phyloP scores from a whole-genome alignment of 2,888 invertebrate genomes.

The Linnaemya tessellans region DNA sequence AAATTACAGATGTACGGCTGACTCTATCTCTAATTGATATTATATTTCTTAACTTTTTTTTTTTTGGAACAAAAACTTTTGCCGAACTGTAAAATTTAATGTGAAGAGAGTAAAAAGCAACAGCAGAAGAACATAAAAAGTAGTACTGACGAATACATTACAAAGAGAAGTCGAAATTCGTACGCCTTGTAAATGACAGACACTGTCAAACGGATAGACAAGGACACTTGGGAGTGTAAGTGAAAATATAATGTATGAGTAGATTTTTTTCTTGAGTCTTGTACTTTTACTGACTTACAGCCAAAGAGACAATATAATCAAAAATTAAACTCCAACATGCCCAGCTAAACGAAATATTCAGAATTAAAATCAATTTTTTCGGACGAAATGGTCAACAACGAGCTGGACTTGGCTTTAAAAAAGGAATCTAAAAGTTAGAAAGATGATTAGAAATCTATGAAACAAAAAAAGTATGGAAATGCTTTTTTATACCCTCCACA shows the following conservation, averaged over 20 bases:
- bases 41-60: neutral
- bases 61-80: neutral
- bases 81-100: neutral
- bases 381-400: too few relatives aligned
- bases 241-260: constrained; percentile 32
- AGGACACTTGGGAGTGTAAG: constrained; percentile 63
- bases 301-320: neutral
- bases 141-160: constrained; percentile 22
- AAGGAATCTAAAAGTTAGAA: too few relatives aligned
- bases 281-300: constrained; percentile 41
- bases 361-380: too few relatives aligned
- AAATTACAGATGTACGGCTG: neutral
- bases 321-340: neutral
- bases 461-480: too few relatives aligned
- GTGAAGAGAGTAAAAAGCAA: neutral
- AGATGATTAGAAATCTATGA: too few relatives aligned
- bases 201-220: constrained; percentile 48
- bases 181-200: constrained; percentile 42
- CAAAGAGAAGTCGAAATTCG: constrained; percentile 53
- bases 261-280: constrained; percentile 8
- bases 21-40: neutral
- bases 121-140: neutral
- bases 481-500: too few relatives aligned
- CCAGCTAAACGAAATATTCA: neutral
- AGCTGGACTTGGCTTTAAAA: too few relatives aligned